Base-by-base conservation (phyloP, 2,888 invertebrate species). In the Petrolisthes cinctipes region DNA sequence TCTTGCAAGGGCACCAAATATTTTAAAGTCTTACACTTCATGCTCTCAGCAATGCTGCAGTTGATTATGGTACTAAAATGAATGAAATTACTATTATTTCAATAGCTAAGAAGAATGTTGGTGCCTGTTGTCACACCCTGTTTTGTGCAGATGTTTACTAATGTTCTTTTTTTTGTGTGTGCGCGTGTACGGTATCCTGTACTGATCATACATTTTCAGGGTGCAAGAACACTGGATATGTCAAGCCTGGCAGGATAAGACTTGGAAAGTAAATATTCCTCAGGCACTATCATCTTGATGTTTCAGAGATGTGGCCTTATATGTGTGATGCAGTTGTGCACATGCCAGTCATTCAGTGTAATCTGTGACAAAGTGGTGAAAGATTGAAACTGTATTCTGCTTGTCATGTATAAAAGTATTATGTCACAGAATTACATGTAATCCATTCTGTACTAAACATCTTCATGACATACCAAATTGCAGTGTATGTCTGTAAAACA, bases 331-430 rank as follows among this genome's bases (percentile, higher is more conserved):
- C 80, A 81, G 73, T 73, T 73, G 61, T 17, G 85, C 68, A 85
- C 37, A 61, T 86, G 75, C 73, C 80, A 73, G 85, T 57, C 66
- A 61, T 66, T 37, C 78, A 51, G 20, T 20, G 51, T 76, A 17
- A 20, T 76, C 83, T 56, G 5, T 84, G 68, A 66, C 68, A 68
- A 37, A 82, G 68, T 51, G 82, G 71, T 68, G 82, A 84, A 84
- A 84, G 78, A 84, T 75, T 84, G 76, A 61, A 78, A 73, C 84
- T 84, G 84, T 66, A 78, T 84, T 84, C 51, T 84, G 84, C 84
- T 61, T 66, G 84, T 78, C 78, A 66, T 84, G 78, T 84, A 73
- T 84, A 83, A 57, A 75, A 83, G 73, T 56, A 73, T 20, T 51
- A 83, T 83, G 75, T 76, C 71, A 71, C 20, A 20, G 71, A 71